Base-by-base conservation (phyloP, 2,113 vertebrate genomes). In the Corythoichthys haematopterus region DNA sequence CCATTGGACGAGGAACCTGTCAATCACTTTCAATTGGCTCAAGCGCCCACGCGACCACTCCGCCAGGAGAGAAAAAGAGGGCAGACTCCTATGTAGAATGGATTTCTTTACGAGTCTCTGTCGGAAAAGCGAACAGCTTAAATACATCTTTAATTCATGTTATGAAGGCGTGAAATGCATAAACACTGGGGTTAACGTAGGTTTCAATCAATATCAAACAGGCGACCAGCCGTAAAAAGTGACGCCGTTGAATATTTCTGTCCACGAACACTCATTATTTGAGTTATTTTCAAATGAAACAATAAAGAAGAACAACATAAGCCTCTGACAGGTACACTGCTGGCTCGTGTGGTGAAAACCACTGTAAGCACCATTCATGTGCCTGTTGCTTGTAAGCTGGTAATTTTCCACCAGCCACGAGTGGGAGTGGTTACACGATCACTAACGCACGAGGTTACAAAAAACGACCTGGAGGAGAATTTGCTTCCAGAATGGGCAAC, bases 351-450 rank as follows among this genome's bases (percentile, higher is more conserved):
- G 69, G 70, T 70, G 72, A 55, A 79, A 47, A 59, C 71, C 68
- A 74, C 62, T 28, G n/a, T 43, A 46, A 46, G 56, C 57, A 56
- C 76, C 79, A 84, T 85, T 84, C 86, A 81, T 80, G 83, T 83
- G 87, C 84, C 83, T 86, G 86, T 86, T 88, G 89, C 88, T 90
- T 83, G 86, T 90, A 89, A 87, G 89, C 92, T 92, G 91, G 92
- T 93, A 93, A 91, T 91, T 93, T 93, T 93, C 92, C 92, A 93
- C 91, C 90, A 88, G 91, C 91, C 89, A 87, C 85, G 89, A 90
- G 91, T 92, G 92, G 92, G 92, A 80, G 92, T 93, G 92, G 92
- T 89, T 90, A 90, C 84, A 85, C 65, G 83, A 83, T 79, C 84
- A 83, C 76, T 88, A 87, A 83, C 85, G 88, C 84, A 90, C 80